Base-by-base conservation (phyloP, 2,113 vertebrate species). In the Melanotaenia duboulayi region DNA sequence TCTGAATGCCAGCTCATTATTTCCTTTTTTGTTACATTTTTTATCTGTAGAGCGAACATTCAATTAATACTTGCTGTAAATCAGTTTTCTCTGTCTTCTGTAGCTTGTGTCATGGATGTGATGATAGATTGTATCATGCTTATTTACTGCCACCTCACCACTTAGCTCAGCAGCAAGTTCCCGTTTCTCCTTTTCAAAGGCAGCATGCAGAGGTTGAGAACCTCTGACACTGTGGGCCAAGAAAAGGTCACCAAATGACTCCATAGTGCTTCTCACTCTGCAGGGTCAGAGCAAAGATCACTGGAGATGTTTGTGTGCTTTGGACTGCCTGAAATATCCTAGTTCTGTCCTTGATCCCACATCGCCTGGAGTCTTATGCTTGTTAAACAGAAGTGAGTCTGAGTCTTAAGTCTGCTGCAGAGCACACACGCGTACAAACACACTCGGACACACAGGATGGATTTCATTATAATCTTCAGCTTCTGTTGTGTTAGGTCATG, bases 301-400 rank as follows among this genome's bases (percentile, higher is more conserved):
- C 64, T 10, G 63, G 7, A 22, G 35, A 16, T 74, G 42, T 70
- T 60, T 57, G 59, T 52, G 37, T 55, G 65, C 28, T 55, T 61
- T 22, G 59, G 63, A 67, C 62, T 56, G 44, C 17, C n/a, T 4
- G 35, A 74, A 59, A 54, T 20, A 67, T 51, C 19, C n/a, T 1
- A n/a, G 50, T 49, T 20, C 64, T 51, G 80, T 64, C 46, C 65
- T 22, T 37, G 75, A 78, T 82, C 85, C 84, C 40, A 85, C 74
- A 85, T 85, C 65, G 81, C 65, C 83, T 89, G 89, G 87, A 81
- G 72, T 92, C 90, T 87, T 74, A 62, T 2, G 24, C 85, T 90
- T 88, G 80, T 92, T 92, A 93, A 93, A 93, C 84, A 74, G 84
- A 58, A 39, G 82, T 60, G 54, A 82, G 83, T 78, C 82, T 46